phyloP scores from a whole-genome alignment of 2,797 vertebrate genomes.

The Ctenosaura bakeri region DNA sequence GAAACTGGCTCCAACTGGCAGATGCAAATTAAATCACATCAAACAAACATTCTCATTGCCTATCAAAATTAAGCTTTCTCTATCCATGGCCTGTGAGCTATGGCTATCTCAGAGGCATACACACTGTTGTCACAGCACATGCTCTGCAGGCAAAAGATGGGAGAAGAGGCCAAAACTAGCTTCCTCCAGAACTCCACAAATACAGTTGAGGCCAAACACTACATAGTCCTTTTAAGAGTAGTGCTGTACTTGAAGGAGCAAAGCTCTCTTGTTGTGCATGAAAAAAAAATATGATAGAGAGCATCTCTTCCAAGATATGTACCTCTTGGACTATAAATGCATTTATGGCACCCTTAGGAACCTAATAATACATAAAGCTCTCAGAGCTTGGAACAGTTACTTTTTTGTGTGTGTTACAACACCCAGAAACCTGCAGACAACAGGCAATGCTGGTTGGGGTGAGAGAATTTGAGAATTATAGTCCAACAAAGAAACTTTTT shows the following conservation, averaged over 20 bases:
- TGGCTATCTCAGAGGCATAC: conserved; percentile 59
- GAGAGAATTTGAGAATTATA: too few relatives aligned
- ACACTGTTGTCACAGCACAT: conserved; percentile 52
- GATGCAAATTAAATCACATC: conserved; percentile 71
- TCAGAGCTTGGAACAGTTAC: neutral
- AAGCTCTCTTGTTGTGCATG: conserved; percentile 1
- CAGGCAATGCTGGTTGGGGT: too few relatives aligned
- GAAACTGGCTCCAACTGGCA: conserved; percentile 67
- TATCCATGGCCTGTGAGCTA: conserved; percentile 74
- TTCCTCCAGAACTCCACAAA: conserved; percentile 23
- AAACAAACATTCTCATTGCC: conserved; percentile 64
- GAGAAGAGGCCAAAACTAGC: conserved; percentile 32
- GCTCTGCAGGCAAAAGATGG: conserved; percentile 61
- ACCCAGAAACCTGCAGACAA: too few relatives aligned
- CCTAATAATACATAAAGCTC: neutral
- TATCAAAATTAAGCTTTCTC: conserved; percentile 70
- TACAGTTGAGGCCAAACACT: conserved; percentile 20
- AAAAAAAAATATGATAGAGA: neutral
- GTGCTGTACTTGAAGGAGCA: conserved; percentile 1
- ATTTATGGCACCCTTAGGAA: neutral
- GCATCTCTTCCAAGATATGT: neutral
- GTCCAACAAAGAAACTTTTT: too few relatives aligned
- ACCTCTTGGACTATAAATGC: neutral
- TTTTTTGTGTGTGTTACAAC: too few relatives aligned
- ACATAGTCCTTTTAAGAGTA: conserved; percentile 21